These are phyloP conservation scores for Syngnathoides biaculeatus DNA, from an alignment of 2,113 vertebrate species.

Conservation along the genomic window DNA sequence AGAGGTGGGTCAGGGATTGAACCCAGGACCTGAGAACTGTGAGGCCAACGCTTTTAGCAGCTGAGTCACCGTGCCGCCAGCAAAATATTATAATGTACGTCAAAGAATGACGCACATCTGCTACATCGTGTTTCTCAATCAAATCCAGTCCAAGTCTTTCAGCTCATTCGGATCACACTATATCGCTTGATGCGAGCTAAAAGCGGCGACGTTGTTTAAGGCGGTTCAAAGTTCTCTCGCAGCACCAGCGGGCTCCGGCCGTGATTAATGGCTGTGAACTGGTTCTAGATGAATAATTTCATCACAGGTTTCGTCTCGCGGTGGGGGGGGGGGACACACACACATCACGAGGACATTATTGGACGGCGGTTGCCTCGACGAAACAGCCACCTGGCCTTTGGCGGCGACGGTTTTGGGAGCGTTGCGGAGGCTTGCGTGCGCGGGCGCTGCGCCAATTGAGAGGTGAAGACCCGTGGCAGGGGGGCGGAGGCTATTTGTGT, in stretches of 20 bases:
- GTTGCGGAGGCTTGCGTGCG: slow-evolving; percentile 11
- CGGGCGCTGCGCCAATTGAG: slow-evolving; percentile 21
- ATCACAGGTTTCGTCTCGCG: slow-evolving; percentile 48
- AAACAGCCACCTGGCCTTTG: slow-evolving; percentile 25
- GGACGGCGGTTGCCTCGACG: slow-evolving; percentile 48
- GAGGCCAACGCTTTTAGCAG: no score
- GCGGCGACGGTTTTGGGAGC: slow-evolving; percentile 24
- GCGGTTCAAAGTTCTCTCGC: slow-evolving; percentile 19
- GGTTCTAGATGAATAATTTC: slow-evolving; percentile 58
- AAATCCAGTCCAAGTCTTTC: neutral
- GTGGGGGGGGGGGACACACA: slow-evolving; percentile 19
- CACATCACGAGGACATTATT: slow-evolving; percentile 51
- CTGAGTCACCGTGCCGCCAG: no score
- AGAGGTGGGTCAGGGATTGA: no score
- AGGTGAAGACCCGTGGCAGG: slow-evolving; percentile 31
- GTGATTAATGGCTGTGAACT: slow-evolving; percentile 58
- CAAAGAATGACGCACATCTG: no score
- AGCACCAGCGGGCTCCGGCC: slow-evolving; percentile 30
- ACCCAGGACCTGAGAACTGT: no score
- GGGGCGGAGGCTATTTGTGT: slow-evolving; percentile 22
- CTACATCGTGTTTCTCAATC: no score
- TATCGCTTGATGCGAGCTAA: no score
- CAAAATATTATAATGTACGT: no score
- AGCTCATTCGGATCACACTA: neutral
- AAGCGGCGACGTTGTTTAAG: neutral